Percentiles rank a stretch among this genome's conserved stretches.
These are phyloP conservation scores for Caenorhabditis macrosperma DNA, from an alignment of 2,888 invertebrate genomes.

Conservation along the genomic window DNA sequence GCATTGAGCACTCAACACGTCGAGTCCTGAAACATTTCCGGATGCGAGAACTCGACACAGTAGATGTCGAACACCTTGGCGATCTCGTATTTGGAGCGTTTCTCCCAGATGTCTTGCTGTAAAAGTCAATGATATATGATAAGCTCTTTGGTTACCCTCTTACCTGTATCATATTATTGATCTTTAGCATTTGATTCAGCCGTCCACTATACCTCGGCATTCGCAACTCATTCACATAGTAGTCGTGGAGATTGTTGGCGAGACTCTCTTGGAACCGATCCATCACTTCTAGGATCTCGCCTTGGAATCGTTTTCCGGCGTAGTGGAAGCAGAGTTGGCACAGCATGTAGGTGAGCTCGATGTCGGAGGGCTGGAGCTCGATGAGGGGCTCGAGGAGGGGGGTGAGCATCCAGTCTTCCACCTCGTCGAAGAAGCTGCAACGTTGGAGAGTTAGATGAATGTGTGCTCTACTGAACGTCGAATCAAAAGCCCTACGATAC, in stretches of 20 bases:
- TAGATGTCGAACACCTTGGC: conserved; percentile 62
- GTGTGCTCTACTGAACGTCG: no score
- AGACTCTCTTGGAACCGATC: conserved; percentile 47
- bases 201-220: conserved; percentile 60
- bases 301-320: conserved; percentile 47
- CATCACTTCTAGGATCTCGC: conserved; percentile 45
- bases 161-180: conserved; percentile 64
- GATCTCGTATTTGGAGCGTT: conserved; percentile 58
- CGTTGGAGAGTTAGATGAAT: no score
- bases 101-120: conserved; percentile 63
- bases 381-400: conserved; percentile 20
- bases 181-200: conserved; percentile 60
- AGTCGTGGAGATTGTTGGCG: conserved; percentile 53
- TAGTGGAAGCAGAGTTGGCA: conserved; percentile 60
- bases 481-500: not conserved
- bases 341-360: conserved; percentile 60
- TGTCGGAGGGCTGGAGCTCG: conserved; percentile 44
- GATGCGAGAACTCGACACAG: conserved; percentile 57
- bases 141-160: not conserved
- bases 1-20: not conserved
- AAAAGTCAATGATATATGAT: conserved; percentile 2
- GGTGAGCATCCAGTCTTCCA: conserved; percentile 32
- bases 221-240: conserved; percentile 46
- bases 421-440: conserved; percentile 35
- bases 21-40: conserved; percentile 44